These are phyloP conservation scores for Rotaria sp. DNA, from an alignment of 2,888 invertebrate species.

Conservation along the genomic window DNA sequence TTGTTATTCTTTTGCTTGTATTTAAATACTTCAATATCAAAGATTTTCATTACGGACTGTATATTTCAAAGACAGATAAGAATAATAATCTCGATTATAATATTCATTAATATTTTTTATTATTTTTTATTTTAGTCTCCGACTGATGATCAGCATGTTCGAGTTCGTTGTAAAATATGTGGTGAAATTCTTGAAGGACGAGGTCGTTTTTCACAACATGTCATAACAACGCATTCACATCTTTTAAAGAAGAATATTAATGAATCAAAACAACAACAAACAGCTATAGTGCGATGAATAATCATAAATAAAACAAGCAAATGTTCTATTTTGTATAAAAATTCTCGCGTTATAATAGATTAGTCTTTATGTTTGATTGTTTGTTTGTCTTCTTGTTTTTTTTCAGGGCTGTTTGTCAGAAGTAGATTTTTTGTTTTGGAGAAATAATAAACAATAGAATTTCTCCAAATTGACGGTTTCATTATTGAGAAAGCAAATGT, in stretches of 20 bases:
- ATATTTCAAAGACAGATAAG: too few relatives aligned
- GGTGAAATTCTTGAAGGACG: background rate
- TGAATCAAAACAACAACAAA: background rate
- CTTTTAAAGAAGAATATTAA: background rate
- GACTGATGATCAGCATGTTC: background rate
- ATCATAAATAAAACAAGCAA: background rate
- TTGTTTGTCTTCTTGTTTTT: background rate
- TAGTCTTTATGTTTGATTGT: background rate
- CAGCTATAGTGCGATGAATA: background rate
- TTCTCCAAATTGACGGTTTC: background rate
- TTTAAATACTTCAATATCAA: too few relatives aligned
- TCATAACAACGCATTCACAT: background rate
- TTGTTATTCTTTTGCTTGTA: too few relatives aligned
- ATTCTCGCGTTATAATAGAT: background rate
- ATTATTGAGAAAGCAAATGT: background rate
- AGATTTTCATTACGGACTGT: too few relatives aligned
- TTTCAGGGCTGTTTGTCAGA: background rate
- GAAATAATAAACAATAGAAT: background rate
- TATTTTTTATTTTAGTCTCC: background rate
- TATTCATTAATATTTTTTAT: background rate
- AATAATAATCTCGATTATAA: too few relatives aligned
- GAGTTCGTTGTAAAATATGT: constrained; percentile 25
- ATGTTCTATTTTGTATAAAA: background rate
- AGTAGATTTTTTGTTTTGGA: background rate
- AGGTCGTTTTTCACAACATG: background rate